Evolutionary conservation across 1,140 invertebrate species (phyloP), one percentile per base, ranked within the genome.

Genomic region (Tetragnatha versicolor): DNA sequence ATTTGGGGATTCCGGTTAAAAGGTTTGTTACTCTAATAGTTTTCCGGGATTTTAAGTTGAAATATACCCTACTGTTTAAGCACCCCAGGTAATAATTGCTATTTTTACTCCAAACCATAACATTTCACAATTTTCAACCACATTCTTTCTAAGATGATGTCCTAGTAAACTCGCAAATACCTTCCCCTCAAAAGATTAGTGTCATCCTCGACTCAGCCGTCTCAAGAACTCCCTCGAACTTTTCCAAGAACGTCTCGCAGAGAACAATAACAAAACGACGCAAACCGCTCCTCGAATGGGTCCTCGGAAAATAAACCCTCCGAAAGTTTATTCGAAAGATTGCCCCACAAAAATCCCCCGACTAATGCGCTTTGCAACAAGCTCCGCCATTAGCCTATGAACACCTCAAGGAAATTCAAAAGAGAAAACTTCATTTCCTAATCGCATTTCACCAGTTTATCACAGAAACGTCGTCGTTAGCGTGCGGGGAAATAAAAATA

Each of bases 401-500:
- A 22, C 37, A 39, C 37, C 37, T 63, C 12, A 17, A 5, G 35
- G 60, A 39, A 63, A 39, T 63, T 63, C 60, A 39, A n/a, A n/a
- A 25, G 33, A 42, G 37, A 42, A 61, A 63, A 63, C 37, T 63
- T 42, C 60, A 63, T 63, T 63, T 42, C 12, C 22, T 63, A 63
- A 63, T 63, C 60, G 37, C 60, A 63, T 63, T 63, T 27, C 60
- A 5, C 20, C 42, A 63, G 55, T 58, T 58, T 58, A 58, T 58
- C 55, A 58, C 55, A 58, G 55, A 58, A 58, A 58, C 55, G 55
- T 58, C 55, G 55, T 35, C 55, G 55, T 58, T 58, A 58, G 35
- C 29, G 14, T 33, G 55, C 55, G n/a, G 29, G 31, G 35, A 58
- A 58, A 31, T 58, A 58, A 58, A 58, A 58, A 58, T 58, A 58